A percentile compares a stretch with the other conserved stretches of the same genome.
phyloP scores from a whole-genome alignment of 37 sponge, comb jelly and placozoan genomes.

The Spongia lamella region DNA sequence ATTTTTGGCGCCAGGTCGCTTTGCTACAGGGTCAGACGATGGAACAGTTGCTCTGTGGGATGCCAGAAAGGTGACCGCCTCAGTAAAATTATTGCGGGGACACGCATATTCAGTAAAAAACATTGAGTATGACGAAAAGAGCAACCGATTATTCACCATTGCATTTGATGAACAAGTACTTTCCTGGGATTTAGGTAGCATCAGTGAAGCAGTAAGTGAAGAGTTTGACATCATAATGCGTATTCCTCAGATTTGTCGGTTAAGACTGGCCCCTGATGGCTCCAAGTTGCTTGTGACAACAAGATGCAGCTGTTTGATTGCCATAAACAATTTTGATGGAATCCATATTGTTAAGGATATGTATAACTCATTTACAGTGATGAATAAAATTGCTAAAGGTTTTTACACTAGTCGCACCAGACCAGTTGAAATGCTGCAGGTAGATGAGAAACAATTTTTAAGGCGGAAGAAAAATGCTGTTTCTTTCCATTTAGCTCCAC shows the following conservation, averaged over 20 bases:
- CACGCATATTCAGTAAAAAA: constrained; percentile 68
- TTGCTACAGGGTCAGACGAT: constrained; percentile 72
- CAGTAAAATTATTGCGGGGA: constrained; percentile 12
- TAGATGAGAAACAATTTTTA: neutral
- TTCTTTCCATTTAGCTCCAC: constrained; percentile 25
- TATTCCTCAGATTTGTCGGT: constrained; percentile 27
- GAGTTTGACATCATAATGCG: constrained; percentile 33
- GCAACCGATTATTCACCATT: constrained; percentile 32
- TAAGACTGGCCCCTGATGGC: constrained; percentile 52
- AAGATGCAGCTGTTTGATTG: constrained; percentile 14
- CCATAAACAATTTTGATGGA: constrained; percentile 54
- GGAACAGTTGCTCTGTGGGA: constrained; percentile 58
- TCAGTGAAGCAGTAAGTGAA: neutral
- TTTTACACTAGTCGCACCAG: neutral
- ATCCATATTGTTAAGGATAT: too few species aligned
- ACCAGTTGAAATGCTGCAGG: constrained; percentile 1
- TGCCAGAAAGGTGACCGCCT: constrained; percentile 5
- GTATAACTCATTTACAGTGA: too few species aligned
- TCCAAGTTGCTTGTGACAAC: constrained; percentile 56
- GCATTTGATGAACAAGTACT: constrained; percentile 61
- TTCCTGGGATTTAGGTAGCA: constrained; percentile 33
- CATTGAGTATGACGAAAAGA: constrained; percentile 49
- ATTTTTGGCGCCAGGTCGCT: constrained; percentile 21
- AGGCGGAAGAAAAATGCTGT: neutral
- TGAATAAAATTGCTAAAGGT: neutral